phyloP scores from a whole-genome alignment of 2,888 invertebrate species.

The Phyto melanocephala region DNA sequence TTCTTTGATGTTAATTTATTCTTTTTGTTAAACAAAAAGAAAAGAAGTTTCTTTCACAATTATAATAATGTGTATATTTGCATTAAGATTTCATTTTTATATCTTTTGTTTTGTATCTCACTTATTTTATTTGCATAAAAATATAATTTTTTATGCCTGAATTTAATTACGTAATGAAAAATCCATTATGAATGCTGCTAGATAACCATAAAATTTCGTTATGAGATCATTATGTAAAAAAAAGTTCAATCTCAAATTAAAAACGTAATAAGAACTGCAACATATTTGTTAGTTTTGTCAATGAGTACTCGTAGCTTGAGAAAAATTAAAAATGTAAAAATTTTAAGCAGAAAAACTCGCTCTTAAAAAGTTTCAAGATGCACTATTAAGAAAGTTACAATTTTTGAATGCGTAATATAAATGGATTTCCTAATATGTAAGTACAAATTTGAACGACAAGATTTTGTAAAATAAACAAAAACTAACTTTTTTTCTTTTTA shows the following conservation, averaged over 20 bases:
- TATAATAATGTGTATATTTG: conserved; percentile 23
- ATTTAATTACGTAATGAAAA: conserved; percentile 36
- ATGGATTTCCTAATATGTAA: too few relatives aligned
- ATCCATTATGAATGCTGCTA: conserved; percentile 21
- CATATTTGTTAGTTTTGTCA: conserved; percentile 13
- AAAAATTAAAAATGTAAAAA: not conserved
- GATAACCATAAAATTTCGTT: not conserved
- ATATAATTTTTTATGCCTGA: conserved; percentile 19
- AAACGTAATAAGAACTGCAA: not conserved
- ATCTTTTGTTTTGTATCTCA: not conserved
- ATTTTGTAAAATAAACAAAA: too few relatives aligned
- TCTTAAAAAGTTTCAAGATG: conserved; percentile 12
- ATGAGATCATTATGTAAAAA: conserved; percentile 9
- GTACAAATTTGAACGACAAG: too few relatives aligned
- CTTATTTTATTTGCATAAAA: conserved; percentile 32
- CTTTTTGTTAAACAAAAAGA: not conserved
- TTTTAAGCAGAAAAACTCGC: not conserved
- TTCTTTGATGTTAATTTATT: conserved; percentile 23
- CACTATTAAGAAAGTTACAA: not conserved
- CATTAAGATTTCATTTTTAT: not conserved
- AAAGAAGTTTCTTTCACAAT: conserved; percentile 18
- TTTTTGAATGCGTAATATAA: too few relatives aligned
- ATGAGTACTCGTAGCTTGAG: not conserved
- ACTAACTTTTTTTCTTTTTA: too few relatives aligned
- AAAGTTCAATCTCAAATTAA: conserved; percentile 3